These are phyloP conservation scores for Pseudomyrmex sp. DNA, from an alignment of 1,140 invertebrate species.

Conservation along the genomic window DNA sequence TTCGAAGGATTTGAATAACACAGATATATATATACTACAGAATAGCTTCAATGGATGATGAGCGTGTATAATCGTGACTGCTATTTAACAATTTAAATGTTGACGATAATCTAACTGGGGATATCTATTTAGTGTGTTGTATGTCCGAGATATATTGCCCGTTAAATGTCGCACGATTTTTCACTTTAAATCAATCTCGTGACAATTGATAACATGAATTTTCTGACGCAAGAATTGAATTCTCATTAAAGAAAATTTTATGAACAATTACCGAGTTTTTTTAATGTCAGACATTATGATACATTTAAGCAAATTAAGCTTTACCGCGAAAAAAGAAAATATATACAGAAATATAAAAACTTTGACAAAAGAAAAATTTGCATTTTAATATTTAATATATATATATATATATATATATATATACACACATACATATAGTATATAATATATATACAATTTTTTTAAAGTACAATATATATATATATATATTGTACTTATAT, in stretches of 20 bases:
- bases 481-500: too few relatives aligned
- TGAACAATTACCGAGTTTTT: neutral
- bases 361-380: neutral
- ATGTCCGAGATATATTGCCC: conserved; percentile 4
- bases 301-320: neutral
- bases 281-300: neutral
- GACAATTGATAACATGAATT: neutral
- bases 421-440: too few relatives aligned
- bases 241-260: neutral
- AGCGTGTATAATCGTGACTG: neutral
- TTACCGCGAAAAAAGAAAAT: neutral
- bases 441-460: neutral
- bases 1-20: neutral
- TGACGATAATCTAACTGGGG: conserved; percentile 19
- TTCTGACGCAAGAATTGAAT: neutral
- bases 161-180: conserved; percentile 8
- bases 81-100: conserved; percentile 13
- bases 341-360: neutral
- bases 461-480: neutral
- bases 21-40: too few relatives aligned
- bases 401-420: too few relatives aligned
- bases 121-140: neutral
- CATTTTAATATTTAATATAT: too few relatives aligned
- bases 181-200: neutral
- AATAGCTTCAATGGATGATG: too few relatives aligned